Conservation (phyloP, 2,797 vertebrate species). For the Ibycter americanus region DNA sequence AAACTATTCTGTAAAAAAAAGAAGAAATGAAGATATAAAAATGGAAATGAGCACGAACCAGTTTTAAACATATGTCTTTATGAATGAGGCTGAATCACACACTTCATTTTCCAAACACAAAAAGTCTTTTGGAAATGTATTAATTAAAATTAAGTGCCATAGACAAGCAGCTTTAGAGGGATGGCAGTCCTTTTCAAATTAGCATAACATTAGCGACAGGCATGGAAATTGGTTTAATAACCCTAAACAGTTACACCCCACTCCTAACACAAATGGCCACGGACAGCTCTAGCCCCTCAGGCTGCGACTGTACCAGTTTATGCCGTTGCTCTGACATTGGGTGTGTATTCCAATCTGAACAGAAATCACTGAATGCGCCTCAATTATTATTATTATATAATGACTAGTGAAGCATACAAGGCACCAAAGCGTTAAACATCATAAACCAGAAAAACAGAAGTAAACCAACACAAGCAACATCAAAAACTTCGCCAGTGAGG, state of each 20-base stretch:
- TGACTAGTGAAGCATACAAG: slow-evolving; percentile 44
- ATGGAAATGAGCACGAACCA: slow-evolving; percentile 47
- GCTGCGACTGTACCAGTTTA: slow-evolving; percentile 76
- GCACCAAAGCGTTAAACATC: slow-evolving; percentile 28
- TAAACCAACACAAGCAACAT: neutral
- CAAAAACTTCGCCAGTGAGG: neutral
- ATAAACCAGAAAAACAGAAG: neutral
- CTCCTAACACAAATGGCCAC: slow-evolving; percentile 79
- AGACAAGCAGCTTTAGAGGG: slow-evolving; percentile 54
- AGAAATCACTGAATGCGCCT: slow-evolving; percentile 35
- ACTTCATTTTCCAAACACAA: slow-evolving; percentile 65
- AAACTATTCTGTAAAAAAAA: neutral
- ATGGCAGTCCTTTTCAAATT: slow-evolving; percentile 65
- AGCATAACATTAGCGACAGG: slow-evolving; percentile 79
- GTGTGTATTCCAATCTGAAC: neutral
- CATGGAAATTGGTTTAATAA: slow-evolving; percentile 88
- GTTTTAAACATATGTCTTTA: slow-evolving; percentile 52
- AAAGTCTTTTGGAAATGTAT: slow-evolving; percentile 53
- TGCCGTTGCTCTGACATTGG: slow-evolving; percentile 62
- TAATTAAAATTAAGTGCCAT: slow-evolving; percentile 66
- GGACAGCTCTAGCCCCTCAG: slow-evolving; percentile 81
- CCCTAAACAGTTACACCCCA: slow-evolving; percentile 74
- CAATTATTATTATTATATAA: slow-evolving; percentile 5
- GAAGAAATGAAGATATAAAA: slow-evolving; percentile 33
- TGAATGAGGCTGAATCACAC: slow-evolving; percentile 60